Base-by-base conservation (phyloP, 2,113 vertebrate genomes). In the Martes martes region DNA sequence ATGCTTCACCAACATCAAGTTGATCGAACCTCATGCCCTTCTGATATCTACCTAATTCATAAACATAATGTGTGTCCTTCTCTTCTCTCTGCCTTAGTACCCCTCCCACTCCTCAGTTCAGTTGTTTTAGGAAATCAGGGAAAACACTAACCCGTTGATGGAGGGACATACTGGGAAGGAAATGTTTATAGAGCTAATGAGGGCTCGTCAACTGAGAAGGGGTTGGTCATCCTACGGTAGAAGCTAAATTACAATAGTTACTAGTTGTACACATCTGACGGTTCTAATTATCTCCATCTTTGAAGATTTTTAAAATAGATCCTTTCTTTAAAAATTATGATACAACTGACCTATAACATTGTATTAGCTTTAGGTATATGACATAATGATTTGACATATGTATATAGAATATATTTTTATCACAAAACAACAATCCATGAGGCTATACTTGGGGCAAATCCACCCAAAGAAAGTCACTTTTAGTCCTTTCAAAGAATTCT, bases 401-500 rank as follows among this genome's bases (percentile, higher is more conserved):
- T 23, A 47, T 67, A 94, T 52, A 74, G 79, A 92, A 24, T 45
- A 65, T 26, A 4, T 80, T 47, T 28, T 86, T 94, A 36, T 89
- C 50, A 73, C 47, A 84, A 88, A 92, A 71, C 1, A 63, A 47
- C 10, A 91, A 42, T 45, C 13, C 4, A 90, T 11, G 69, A 69
- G 18, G 26, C 23, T 76, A 45, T 19, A 91, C 13, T 23, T 0
- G 79, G 10, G 73, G 11, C 11, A 94, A 69, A 39, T 67, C 65
- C 39, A 19, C 33, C 31, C 89, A 84, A n/a, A 52, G 59, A 86
- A 81, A 74, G 21, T 39, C 10, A 78, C 24, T 31, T 92, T 89
- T 33, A 89, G 65, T 74, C 19, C 61, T 79, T 93, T 73, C 39
- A 89, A 63, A 95, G 55, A 85, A 93, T 91, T 91, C n/a, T 91